Evolutionary conservation across 2,888 invertebrate genomes (phyloP), one percentile per base, ranked within the genome.

Genomic region (Ypsolopha scabrella): DNA sequence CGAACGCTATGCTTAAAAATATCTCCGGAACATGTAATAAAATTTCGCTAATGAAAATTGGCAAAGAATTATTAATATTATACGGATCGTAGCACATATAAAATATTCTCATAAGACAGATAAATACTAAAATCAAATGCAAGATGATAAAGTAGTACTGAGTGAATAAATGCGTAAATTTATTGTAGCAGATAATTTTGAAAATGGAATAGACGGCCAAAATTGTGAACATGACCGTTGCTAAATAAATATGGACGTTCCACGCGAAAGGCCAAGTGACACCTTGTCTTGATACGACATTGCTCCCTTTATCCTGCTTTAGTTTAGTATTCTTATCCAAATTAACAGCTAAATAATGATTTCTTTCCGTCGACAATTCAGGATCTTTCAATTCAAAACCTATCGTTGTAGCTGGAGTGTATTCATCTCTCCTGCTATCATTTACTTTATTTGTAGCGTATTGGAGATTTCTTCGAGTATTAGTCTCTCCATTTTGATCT

Each of bases 81-180:
- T 97, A 97, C 0, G 96, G 95, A 78, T 97, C 97, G 69, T 96
- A 94, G 61, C 96, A 93, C 61, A 97, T 88, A 69, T 95, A 96
- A 62, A 95, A 93, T 61, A 95, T 94, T 49, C 95, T 89, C 67
- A 94, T 86, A 13, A 92, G 89, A 68, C 97, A 95, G 44, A 96
- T 92, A 9, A 92, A 88, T 8, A 96, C 93, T 52, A 97, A 79
- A 59, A 96, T 90, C 48, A 94, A 78, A 78, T 96, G 95, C 24
- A 97, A 89, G 39, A 94, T 92, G 34, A 97, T 88, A 74, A 96
- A 97, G 72, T 96, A 97, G 53, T 94, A 93, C 68, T 94, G 94
- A 2, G 94, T 93, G 63, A 97, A 91, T 55, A 97, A 88, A 75
- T 95, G 95, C 6, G 94, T 94, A 61, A 93, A 92, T 66, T 94